These are phyloP conservation scores for Xerus inauris DNA, from an alignment of 2,113 vertebrate genomes.

Conservation along the genomic window DNA sequence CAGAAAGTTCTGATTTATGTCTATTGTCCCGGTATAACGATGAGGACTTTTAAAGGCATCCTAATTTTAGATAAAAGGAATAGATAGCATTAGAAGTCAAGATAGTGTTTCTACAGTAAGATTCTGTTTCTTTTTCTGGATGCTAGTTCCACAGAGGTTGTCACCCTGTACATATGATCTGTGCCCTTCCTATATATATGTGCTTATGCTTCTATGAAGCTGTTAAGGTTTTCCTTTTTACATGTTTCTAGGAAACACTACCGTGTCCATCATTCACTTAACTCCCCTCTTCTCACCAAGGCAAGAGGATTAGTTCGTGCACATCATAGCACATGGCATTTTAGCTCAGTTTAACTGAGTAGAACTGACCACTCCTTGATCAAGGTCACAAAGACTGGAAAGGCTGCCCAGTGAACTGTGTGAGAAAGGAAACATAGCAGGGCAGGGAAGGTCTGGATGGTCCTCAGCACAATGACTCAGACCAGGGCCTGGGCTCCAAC, in stretches of 20 bases:
- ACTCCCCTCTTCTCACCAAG: not conserved
- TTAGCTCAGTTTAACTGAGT: not conserved
- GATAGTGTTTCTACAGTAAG: not conserved
- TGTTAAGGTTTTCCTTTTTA: not conserved
- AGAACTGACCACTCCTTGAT: not conserved
- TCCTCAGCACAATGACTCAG: not conserved
- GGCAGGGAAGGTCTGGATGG: not conserved
- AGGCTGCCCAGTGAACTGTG: not conserved
- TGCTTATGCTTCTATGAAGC: not conserved
- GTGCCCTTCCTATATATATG: not conserved
- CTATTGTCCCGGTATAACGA: not conserved
- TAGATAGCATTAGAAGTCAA: not conserved
- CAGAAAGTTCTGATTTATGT: not conserved
- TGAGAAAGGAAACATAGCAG: not conserved
- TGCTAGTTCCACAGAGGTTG: not conserved
- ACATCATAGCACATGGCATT: not conserved
- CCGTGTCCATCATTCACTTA: not conserved
- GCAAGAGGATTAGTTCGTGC: not conserved
- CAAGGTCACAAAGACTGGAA: not conserved
- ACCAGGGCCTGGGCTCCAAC: not conserved
- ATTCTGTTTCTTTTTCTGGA: not conserved
- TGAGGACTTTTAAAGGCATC: not conserved
- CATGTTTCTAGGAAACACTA: not conserved
- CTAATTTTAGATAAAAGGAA: not conserved
- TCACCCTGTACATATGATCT: not conserved